Evolutionary conservation across 2,888 invertebrate genomes (phyloP).

Genomic region (Acanthosepion pharaonis): DNA sequence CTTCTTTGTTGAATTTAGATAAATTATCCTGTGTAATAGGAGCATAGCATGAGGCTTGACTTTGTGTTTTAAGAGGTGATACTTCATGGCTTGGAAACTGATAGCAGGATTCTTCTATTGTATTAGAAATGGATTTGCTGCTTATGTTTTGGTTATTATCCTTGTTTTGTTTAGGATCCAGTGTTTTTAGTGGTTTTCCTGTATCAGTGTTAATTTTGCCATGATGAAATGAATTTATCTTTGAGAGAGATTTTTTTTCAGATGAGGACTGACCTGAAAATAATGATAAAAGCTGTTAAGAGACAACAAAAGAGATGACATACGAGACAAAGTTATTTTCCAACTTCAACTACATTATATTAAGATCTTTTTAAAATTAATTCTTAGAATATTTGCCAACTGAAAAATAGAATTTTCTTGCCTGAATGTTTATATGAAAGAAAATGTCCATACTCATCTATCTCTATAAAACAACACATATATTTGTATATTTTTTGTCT

Average conservation of each 20-base stretch:
- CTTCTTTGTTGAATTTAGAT: conserved; percentile 24
- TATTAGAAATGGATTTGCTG: background rate
- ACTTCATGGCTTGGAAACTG: background rate
- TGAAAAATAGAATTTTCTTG: no score
- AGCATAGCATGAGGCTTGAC: background rate
- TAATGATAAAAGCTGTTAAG: background rate
- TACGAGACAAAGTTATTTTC: background rate
- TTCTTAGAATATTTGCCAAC: no score
- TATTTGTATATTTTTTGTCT: no score
- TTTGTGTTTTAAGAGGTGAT: background rate
- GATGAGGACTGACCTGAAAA: background rate
- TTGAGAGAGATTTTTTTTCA: background rate
- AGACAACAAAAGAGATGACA: background rate
- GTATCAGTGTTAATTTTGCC: background rate
- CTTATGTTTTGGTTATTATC: background rate
- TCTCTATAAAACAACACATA: no score
- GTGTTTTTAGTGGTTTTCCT: background rate
- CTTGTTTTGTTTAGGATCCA: background rate
- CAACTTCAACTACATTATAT: background rate
- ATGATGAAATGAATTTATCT: background rate
- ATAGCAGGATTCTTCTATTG: background rate
- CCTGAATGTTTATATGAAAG: no score
- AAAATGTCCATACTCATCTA: no score
- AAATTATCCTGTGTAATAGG: conserved; percentile 35
- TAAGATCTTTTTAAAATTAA: no score